phyloP scores from a whole-genome alignment of 2,888 invertebrate species.

The Drosophila setosimentum region DNA sequence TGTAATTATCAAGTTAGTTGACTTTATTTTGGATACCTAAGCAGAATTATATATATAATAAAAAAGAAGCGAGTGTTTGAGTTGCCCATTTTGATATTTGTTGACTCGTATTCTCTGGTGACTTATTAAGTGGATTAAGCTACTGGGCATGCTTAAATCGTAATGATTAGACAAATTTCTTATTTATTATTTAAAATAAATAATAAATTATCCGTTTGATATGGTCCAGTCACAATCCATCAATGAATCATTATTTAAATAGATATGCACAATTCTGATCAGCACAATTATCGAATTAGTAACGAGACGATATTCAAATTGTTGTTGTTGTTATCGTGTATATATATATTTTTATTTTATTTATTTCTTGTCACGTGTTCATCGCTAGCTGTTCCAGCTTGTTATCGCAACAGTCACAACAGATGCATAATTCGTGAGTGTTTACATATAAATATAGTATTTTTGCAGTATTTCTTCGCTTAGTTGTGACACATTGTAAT shows the following conservation, averaged over 20 bases:
- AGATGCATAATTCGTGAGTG: background rate
- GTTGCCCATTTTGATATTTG: too few relatives aligned
- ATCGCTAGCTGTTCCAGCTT: background rate
- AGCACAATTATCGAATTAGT: background rate
- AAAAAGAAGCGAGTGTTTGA: too few relatives aligned
- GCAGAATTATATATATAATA: too few relatives aligned
- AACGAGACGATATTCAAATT: background rate
- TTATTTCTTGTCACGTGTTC: background rate
- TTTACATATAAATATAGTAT: background rate
- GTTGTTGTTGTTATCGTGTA: background rate
- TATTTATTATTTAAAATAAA: background rate
- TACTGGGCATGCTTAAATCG: background rate
- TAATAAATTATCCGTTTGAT: background rate
- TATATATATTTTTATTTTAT: background rate
- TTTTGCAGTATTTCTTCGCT: background rate
- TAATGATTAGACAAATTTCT: background rate
- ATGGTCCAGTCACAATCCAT: background rate
- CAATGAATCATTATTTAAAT: background rate
- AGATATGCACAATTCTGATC: background rate
- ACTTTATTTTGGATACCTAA: too few relatives aligned
- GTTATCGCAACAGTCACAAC: background rate
- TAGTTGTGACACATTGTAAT: conserved; percentile 4
- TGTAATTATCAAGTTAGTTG: background rate
- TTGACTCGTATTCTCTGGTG: background rate
- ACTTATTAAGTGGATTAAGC: background rate